Conservation (phyloP, 1,140 invertebrate genomes). For the Drosophila ananassae region DNA sequence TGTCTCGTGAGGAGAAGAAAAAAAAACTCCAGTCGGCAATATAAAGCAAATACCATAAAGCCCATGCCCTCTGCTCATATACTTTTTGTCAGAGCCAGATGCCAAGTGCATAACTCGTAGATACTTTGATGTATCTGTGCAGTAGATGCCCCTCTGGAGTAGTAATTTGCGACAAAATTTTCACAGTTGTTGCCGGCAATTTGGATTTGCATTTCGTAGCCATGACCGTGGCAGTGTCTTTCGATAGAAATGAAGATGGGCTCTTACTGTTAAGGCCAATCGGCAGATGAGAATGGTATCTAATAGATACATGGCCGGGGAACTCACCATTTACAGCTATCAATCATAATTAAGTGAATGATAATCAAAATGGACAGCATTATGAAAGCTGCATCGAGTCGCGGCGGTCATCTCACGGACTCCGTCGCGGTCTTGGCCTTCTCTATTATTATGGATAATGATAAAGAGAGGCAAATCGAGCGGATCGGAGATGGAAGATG, state of each 20-base stretch:
- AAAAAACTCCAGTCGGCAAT: conserved; percentile 10
- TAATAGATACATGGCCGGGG: conserved; percentile 55
- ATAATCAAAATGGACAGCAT: conserved; percentile 81
- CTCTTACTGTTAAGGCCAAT: conserved; percentile 74
- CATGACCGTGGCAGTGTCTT: not conserved
- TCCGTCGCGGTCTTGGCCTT: conserved; percentile 28
- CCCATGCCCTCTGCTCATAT: conserved; percentile 4
- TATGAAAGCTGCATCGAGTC: conserved; percentile 56
- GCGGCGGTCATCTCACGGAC: conserved; percentile 26
- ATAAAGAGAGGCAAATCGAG: conserved; percentile 72
- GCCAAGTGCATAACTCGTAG: conserved; percentile 17
- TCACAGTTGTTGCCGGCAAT: conserved; percentile 27
- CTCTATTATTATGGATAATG: conserved; percentile 75
- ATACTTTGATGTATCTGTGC: conserved; percentile 33
- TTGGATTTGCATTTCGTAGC: conserved; percentile 44
- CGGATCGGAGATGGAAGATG: conserved; percentile 33
- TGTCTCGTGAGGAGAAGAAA: not conserved
- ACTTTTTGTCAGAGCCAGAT: conserved; percentile 5
- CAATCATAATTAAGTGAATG: conserved; percentile 83
- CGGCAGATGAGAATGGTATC: conserved; percentile 61
- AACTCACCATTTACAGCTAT: conserved; percentile 78
- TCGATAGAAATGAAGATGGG: conserved; percentile 8
- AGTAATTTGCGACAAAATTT: conserved; percentile 70
- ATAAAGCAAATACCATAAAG: conserved; percentile 37
- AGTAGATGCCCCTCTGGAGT: not conserved